Base-by-base conservation (phyloP, 2,888 invertebrate genomes). In the Polylopha cassiicola region DNA sequence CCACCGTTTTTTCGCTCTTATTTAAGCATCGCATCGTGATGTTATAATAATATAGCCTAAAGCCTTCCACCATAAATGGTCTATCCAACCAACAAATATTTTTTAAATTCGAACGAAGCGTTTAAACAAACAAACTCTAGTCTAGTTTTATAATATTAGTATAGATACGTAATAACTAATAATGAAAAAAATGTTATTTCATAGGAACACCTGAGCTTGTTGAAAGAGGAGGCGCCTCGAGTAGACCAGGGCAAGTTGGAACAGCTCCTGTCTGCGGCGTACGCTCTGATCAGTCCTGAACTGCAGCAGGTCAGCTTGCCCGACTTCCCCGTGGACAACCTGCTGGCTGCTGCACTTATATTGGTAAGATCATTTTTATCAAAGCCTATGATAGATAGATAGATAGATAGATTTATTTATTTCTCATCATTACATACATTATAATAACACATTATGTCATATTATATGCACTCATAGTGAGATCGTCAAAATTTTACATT, bases 241-340 rank as follows among this genome's bases (percentile, higher is more conserved):
- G 86, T 77, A 3, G 76, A 86, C 39, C 48, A 66, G 0, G 66
- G 53, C 3, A 88, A 87, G 60, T 48, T 93, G 44, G 88, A 90
- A 44, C 87, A 89, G 69, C 62, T 95, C 32, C 63, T 96, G 46
- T 92, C 94, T 1, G 92, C 92, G 46, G 93, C 92, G 0, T 90
- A 92, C 60, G 95, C 95, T 1, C 86, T 97, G 36, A 87, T 92
- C 50, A 91, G 92, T 9, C 90, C 91, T 3, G 96, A 96, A 69
- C 88, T 93, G 27, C 82, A 82, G 57, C 76, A 81, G 41, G 84
- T 95, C 38, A 92, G 91, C 37, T 75, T 98, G 39, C 97, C 97
- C 0, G 95, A 97, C 77, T 97, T 98, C 70, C 98, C 98, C 0
- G 69, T 96, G 1, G 95, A 96, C 61, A 95, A 91, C 73, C 73